These are phyloP conservation scores for Tolypeutes matacus DNA, from an alignment of 2,797 vertebrate genomes.

Conservation along the genomic window DNA sequence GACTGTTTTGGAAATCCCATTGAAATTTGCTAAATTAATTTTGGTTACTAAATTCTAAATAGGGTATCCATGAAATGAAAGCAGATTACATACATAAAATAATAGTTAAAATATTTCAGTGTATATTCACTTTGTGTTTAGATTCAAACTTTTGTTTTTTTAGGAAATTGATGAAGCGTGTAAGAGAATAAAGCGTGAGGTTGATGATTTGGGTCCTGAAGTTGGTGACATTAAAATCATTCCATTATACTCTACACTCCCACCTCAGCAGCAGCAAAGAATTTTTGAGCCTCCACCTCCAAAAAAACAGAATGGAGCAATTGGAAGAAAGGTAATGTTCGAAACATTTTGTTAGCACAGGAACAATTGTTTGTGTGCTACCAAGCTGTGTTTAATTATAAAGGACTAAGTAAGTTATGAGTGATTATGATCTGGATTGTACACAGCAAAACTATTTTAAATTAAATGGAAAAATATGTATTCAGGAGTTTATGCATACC, in stretches of 20 bases:
- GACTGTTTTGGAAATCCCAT: slow-evolving; percentile 69
- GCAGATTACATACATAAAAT: slow-evolving; percentile 48
- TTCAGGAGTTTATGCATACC: neutral
- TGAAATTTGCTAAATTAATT: slow-evolving; percentile 75
- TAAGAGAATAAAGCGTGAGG: slow-evolving; percentile 99
- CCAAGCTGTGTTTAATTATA: neutral
- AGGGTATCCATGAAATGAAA: slow-evolving; percentile 39
- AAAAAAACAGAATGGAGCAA: slow-evolving; percentile 96
- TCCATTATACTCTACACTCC: slow-evolving; percentile 98
- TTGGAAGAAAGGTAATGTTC: slow-evolving; percentile 95
- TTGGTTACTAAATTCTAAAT: slow-evolving; percentile 63
- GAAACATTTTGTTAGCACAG: neutral
- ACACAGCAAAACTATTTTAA: neutral
- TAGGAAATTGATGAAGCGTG: slow-evolving; percentile 99
- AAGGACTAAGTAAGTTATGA: neutral
- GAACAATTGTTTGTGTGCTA: neutral
- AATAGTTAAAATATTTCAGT: neutral
- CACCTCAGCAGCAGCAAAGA: slow-evolving; percentile 98
- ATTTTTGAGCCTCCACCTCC: slow-evolving; percentile 99
- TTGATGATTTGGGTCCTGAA: slow-evolving; percentile 98
- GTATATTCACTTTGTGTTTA: neutral
- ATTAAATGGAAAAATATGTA: neutral
- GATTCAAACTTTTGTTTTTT: slow-evolving; percentile 74
- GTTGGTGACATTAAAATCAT: slow-evolving; percentile 99
- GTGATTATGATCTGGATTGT: neutral